Evolutionary conservation across 2,888 invertebrate species (phyloP), one percentile per base, ranked within the genome.

Genomic region (Monoplex corrugatus): DNA sequence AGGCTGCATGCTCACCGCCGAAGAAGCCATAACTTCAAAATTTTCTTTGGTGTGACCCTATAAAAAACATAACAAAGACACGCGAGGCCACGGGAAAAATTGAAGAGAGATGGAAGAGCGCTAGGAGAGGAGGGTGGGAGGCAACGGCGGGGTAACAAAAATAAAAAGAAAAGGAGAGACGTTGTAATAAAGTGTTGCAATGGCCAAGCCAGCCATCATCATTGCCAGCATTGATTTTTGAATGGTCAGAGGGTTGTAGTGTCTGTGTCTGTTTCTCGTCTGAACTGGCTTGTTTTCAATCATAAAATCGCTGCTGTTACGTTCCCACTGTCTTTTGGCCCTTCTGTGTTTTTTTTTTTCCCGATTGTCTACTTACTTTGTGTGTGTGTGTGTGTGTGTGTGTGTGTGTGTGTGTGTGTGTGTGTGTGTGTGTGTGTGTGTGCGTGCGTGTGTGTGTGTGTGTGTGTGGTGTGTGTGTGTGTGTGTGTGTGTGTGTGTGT

Each of bases 101-200:
- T 63, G 86, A 63, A 57, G 35, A 57, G 32, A 35, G 32, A 50
- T 19, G 45, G 84, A n/a, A 50, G 45, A 40, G 45, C 28, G 28
- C n/a, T 85, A n/a, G n/a, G n/a, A n/a, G n/a, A n/a, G n/a, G n/a
- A n/a, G n/a, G n/a, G n/a, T n/a, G n/a, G n/a, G n/a, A n/a, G n/a
- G n/a, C n/a, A n/a, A n/a, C n/a, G n/a, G n/a, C n/a, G n/a, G n/a
- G n/a, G n/a, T n/a, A n/a, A n/a, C n/a, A n/a, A n/a, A n/a, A n/a
- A n/a, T n/a, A n/a, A n/a, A n/a, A n/a, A n/a, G n/a, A n/a, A n/a
- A n/a, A n/a, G n/a, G 78, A 80, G 78, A 80, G 78, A 80, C 43
- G 80, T 82, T 83, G 83, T 88, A 88, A 88, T 88, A 88, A 88
- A 88, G 82, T 88, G 88, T 88, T 88, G 88, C 80, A 83, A 87